Evolutionary conservation across 1,140 invertebrate species (phyloP).

Genomic region (Eueides isabella): DNA sequence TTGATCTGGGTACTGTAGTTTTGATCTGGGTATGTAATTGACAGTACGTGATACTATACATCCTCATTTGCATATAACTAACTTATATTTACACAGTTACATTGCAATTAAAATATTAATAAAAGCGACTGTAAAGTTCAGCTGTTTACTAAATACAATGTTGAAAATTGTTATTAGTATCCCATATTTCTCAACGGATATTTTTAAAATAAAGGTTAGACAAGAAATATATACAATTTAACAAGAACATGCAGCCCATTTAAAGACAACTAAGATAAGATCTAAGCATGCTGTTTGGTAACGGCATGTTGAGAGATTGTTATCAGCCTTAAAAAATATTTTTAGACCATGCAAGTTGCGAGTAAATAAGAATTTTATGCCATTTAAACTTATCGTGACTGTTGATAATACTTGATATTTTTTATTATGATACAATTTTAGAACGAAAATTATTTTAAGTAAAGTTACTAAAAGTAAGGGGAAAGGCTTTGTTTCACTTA

Average conservation of each 20-base stretch:
- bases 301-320: conserved; percentile 24
- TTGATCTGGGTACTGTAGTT: too few relatives aligned
- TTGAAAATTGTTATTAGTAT: too few relatives aligned
- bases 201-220: not conserved
- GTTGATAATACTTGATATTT: conserved; percentile 3
- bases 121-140: too few relatives aligned
- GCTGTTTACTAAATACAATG: too few relatives aligned
- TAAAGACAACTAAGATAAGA: conserved; percentile 2
- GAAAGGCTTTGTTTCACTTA: too few relatives aligned
- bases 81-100: too few relatives aligned
- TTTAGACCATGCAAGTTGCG: conserved; percentile 14
- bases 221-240: not conserved
- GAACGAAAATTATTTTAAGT: not conserved
- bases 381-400: not conserved
- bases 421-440: not conserved
- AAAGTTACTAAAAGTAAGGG: not conserved
- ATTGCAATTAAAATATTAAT: too few relatives aligned
- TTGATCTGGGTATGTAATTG: too few relatives aligned
- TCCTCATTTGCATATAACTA: too few relatives aligned
- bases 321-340: conserved; percentile 23
- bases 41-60: too few relatives aligned
- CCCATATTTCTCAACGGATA: too few relatives aligned
- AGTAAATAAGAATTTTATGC: conserved; percentile 44
- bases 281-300: conserved; percentile 18
- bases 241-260: not conserved